Evolutionary conservation across 2,113 vertebrate genomes (phyloP).

Genomic region (Zeus faber): DNA sequence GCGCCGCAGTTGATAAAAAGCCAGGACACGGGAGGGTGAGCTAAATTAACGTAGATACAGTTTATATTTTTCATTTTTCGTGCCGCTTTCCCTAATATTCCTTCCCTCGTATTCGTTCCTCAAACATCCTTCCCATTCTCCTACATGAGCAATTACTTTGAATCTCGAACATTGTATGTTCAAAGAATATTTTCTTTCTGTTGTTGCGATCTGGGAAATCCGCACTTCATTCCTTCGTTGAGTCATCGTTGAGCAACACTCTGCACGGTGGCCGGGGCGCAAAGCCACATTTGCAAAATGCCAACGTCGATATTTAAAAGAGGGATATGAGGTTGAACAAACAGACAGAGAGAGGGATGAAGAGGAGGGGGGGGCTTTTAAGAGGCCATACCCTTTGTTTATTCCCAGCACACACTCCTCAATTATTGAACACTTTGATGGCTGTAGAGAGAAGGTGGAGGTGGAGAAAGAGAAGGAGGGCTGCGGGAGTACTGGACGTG

Average conservation of each 20-base stretch:
- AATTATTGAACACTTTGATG: slow-evolving; percentile 57
- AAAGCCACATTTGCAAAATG: slow-evolving; percentile 38
- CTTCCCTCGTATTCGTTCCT: background rate
- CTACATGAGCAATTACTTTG: background rate
- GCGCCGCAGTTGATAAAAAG: background rate
- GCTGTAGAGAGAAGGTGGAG: slow-evolving; percentile 6
- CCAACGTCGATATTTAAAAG: slow-evolving; percentile 45
- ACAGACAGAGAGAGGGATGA: slow-evolving; percentile 11
- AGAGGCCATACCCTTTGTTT: background rate
- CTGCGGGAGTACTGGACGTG: background rate
- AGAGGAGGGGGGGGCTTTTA: slow-evolving; percentile 31
- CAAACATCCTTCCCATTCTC: background rate
- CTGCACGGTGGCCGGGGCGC: slow-evolving; percentile 5
- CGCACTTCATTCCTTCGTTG: slow-evolving; percentile 6
- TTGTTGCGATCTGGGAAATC: slow-evolving; percentile 5
- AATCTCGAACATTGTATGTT: background rate
- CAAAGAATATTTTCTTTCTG: background rate
- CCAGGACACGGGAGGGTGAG: background rate
- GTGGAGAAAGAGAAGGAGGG: slow-evolving; percentile 4
- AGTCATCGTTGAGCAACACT: slow-evolving; percentile 1
- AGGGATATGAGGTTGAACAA: slow-evolving; percentile 7
- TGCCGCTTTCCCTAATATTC: background rate
- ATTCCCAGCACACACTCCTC: slow-evolving; percentile 44
- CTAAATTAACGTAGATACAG: too few species aligned
- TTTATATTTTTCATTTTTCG: background rate